Percentiles rank a stretch among this genome's conserved stretches.
These are phyloP conservation scores for Macrosiphum euphorbiae DNA, from an alignment of 2,888 invertebrate species.

Conservation along the genomic window DNA sequence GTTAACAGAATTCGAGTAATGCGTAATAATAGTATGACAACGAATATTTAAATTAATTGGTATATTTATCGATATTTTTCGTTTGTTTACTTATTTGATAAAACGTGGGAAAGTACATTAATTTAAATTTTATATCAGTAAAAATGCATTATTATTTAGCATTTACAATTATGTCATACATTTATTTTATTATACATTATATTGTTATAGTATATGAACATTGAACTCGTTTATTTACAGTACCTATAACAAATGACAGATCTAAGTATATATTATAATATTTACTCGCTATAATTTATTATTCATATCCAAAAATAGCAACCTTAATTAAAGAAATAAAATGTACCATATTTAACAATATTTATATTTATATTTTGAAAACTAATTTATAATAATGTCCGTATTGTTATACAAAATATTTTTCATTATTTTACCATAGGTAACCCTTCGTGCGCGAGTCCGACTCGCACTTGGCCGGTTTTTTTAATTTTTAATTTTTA, in stretches of 20 bases:
- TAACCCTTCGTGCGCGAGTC: too few species aligned
- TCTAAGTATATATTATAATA: background rate
- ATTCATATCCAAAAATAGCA: background rate
- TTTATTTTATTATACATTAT: background rate
- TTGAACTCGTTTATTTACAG: background rate
- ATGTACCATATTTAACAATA: background rate
- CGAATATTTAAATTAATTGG: background rate
- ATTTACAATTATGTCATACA: background rate
- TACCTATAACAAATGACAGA: background rate
- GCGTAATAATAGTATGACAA: conserved; percentile 7
- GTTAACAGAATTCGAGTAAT: background rate
- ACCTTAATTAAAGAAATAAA: background rate
- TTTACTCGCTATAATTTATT: background rate
- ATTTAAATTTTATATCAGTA: background rate
- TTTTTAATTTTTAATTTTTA: background rate
- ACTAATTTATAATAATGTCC: background rate
- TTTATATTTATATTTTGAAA: background rate
- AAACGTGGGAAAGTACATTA: background rate
- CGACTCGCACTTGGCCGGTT: too few species aligned
- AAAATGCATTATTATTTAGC: background rate
- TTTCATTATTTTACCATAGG: background rate
- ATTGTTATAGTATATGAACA: background rate
- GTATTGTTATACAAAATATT: background rate
- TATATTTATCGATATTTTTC: background rate
- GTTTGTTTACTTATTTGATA: background rate